Evolutionary conservation across 2,113 vertebrate genomes (phyloP).

Genomic region (Lophius piscatorius): DNA sequence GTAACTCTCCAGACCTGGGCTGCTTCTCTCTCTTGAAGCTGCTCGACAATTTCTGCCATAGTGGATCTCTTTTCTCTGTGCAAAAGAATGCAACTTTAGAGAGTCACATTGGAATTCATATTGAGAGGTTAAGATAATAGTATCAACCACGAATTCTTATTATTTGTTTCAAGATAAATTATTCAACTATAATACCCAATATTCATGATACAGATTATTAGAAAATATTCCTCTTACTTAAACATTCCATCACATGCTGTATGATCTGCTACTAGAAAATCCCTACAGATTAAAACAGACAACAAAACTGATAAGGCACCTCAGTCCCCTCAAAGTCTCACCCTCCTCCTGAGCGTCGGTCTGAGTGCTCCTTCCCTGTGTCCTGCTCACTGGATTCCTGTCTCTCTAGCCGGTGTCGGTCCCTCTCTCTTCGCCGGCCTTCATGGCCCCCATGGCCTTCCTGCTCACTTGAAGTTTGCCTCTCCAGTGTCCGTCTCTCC

Average conservation of each 20-base stretch:
- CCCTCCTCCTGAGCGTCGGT: constrained; percentile 77
- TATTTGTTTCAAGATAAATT: too few relatives aligned
- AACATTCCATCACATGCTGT: background rate
- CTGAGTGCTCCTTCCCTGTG: constrained; percentile 78
- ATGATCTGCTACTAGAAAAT: background rate
- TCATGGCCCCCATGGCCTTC: constrained; percentile 81
- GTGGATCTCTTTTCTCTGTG: constrained; percentile 85
- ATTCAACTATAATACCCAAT: too few relatives aligned
- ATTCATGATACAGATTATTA: background rate
- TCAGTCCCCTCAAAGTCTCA: constrained; percentile 36
- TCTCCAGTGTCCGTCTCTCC: constrained; percentile 77
- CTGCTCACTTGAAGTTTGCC: constrained; percentile 82
- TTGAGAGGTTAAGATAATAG: too few relatives aligned
- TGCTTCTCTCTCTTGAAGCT: constrained; percentile 92
- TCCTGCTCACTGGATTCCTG: constrained; percentile 93
- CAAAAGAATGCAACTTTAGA: constrained; percentile 12
- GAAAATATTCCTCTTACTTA: background rate
- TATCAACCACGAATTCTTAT: too few relatives aligned
- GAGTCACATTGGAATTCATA: background rate
- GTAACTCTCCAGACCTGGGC: constrained; percentile 66
- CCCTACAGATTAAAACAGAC: background rate
- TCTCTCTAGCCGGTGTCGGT: constrained; percentile 83
- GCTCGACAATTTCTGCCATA: constrained; percentile 91
- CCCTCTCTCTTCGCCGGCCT: constrained; percentile 81
- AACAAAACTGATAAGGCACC: background rate